Percentiles rank a stretch among this genome's conserved stretches.
Conservation (phyloP, 1,140 invertebrate genomes). For the Rhopalosiphum padi region DNA sequence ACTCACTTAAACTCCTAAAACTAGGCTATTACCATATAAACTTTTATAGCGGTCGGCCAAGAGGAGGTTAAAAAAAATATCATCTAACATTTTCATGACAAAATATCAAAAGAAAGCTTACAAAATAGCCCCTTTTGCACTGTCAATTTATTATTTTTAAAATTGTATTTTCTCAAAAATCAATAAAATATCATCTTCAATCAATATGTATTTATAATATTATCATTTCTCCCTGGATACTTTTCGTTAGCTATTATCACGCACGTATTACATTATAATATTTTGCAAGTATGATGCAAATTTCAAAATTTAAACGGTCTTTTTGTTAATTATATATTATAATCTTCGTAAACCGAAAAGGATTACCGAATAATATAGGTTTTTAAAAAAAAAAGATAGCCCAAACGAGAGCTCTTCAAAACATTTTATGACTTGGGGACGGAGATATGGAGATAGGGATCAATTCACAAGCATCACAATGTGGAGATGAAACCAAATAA, state of each 20-base stretch:
- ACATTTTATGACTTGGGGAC: not conserved
- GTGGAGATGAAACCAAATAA: not conserved
- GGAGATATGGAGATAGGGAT: not conserved
- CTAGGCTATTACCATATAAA: not conserved
- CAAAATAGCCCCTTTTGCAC: not conserved
- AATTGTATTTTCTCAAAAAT: not conserved
- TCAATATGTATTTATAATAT: not conserved
- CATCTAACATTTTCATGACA: not conserved
- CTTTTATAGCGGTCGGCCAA: not conserved
- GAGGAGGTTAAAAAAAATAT: not conserved
- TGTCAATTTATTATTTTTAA: not conserved
- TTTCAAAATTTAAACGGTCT: not conserved
- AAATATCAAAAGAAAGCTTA: not conserved
- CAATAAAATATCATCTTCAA: not conserved
- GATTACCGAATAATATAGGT: not conserved
- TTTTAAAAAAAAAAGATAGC: slow-evolving; percentile 1
- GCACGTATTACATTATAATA: not conserved
- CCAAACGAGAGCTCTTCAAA: not conserved
- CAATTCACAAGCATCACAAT: not conserved
- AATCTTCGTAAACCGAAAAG: not conserved
- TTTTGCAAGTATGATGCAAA: not conserved
- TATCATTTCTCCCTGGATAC: not conserved
- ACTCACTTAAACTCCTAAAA: not conserved
- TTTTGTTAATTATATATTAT: not conserved
- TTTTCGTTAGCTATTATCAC: not conserved